Percentiles rank a stretch among this genome's conserved stretches.
These are phyloP conservation scores for Shinisaurus crocodilurus DNA, from an alignment of 2,113 vertebrate genomes.

Conservation along the genomic window DNA sequence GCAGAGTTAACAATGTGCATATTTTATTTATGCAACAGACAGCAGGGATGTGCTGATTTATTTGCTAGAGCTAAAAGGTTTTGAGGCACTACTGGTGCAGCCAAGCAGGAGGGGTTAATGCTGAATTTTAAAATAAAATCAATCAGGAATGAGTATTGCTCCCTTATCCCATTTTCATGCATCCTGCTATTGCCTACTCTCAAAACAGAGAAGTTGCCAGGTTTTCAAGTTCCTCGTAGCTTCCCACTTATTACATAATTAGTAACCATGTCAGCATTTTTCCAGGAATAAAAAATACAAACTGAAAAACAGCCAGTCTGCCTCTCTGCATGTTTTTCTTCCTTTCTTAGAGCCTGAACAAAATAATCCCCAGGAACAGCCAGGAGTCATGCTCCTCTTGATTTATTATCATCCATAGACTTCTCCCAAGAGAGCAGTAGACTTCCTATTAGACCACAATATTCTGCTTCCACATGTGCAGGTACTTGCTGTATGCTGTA, in stretches of 20 bases:
- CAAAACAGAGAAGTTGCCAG: background rate
- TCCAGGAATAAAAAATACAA: slow-evolving; percentile 4
- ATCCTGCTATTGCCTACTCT: background rate
- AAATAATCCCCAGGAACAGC: slow-evolving; percentile 49
- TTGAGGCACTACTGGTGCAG: background rate
- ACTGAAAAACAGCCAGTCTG: slow-evolving; percentile 22
- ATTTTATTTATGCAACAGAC: slow-evolving; percentile 57
- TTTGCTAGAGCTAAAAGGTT: slow-evolving; percentile 48
- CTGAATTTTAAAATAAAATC: slow-evolving; percentile 48
- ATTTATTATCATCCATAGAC: slow-evolving; percentile 35
- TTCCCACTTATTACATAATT: slow-evolving; percentile 17
- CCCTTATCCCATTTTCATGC: background rate
- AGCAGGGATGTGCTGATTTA: slow-evolving; percentile 24
- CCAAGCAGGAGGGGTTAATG: slow-evolving; percentile 59
- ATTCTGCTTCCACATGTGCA: slow-evolving; percentile 51
- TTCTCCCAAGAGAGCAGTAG: slow-evolving; percentile 42
- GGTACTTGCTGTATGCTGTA: background rate
- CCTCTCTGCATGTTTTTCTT: slow-evolving; percentile 25
- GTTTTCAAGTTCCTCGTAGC: background rate
- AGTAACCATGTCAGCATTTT: slow-evolving; percentile 24
- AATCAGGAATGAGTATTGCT: slow-evolving; percentile 44
- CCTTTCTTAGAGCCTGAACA: slow-evolving; percentile 9
- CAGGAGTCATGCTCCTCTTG: slow-evolving; percentile 25
- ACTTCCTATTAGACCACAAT: slow-evolving; percentile 52
- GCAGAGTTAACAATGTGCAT: slow-evolving; percentile 24